Evolutionary conservation across 2,113 vertebrate genomes (phyloP).

Genomic region (Dipodomys merriami): DNA sequence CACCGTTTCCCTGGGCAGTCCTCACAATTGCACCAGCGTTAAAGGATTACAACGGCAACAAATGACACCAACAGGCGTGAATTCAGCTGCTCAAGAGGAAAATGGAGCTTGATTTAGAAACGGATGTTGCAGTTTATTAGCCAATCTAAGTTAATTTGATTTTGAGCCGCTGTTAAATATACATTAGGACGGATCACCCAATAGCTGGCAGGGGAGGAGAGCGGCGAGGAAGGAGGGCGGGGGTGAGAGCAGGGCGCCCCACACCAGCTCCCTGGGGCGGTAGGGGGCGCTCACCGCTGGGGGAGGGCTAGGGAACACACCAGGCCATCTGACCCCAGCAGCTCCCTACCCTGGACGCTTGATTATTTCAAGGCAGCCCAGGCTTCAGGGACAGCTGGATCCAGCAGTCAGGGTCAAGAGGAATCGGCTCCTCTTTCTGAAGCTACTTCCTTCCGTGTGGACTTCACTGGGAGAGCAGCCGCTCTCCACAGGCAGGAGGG

Average conservation of each 20-base stretch:
- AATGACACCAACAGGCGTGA: slow-evolving; percentile 75
- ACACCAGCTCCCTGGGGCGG: accelerated
- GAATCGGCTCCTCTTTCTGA: background rate
- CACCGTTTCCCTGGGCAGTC: slow-evolving; percentile 71
- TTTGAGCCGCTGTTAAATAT: slow-evolving; percentile 70
- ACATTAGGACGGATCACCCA: slow-evolving; percentile 57
- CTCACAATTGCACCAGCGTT: slow-evolving; percentile 75
- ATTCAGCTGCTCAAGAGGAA: slow-evolving; percentile 73
- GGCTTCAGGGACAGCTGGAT: background rate
- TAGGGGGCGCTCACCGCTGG: accelerated
- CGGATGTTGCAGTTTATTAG: slow-evolving; percentile 77
- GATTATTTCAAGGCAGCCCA: accelerated
- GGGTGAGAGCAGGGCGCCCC: accelerated
- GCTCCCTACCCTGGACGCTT: background rate
- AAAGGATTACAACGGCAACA: slow-evolving; percentile 73
- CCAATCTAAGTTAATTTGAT: slow-evolving; percentile 78
- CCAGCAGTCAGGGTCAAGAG: background rate
- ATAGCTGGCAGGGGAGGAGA: background rate
- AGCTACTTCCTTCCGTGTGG: accelerated
- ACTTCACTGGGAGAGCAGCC: background rate
- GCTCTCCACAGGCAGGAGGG: background rate
- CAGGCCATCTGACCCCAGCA: background rate
- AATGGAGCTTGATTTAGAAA: slow-evolving; percentile 73
- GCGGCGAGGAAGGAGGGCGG: background rate
- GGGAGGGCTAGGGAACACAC: background rate